phyloP scores from a whole-genome alignment of 2,797 vertebrate genomes.

The Gallinago solitaria region DNA sequence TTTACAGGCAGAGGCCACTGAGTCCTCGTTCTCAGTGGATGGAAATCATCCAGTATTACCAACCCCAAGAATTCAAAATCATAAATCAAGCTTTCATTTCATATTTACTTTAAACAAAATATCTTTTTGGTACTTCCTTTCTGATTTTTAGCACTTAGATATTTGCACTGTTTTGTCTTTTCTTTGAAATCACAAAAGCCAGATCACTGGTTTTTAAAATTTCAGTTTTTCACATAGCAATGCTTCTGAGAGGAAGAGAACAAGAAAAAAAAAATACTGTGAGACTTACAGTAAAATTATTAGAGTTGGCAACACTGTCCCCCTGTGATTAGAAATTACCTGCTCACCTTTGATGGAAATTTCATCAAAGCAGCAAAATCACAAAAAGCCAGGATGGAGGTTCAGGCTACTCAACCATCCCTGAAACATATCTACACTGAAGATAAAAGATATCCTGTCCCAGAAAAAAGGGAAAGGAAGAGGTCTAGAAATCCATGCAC shows the following conservation, averaged over 20 bases:
- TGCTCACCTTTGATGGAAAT: background rate
- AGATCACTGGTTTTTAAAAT: background rate
- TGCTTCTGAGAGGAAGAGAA: background rate
- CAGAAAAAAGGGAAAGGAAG: background rate
- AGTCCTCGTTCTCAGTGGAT: background rate
- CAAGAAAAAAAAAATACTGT: background rate
- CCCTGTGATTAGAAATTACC: background rate
- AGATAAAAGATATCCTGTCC: background rate
- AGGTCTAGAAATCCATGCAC: background rate
- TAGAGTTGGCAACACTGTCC: background rate
- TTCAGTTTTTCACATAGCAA: background rate
- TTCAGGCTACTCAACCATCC: background rate
- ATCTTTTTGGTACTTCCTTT: background rate
- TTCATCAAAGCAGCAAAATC: conserved; percentile 13
- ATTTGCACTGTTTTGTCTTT: background rate
- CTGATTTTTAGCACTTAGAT: background rate
- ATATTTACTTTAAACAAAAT: background rate
- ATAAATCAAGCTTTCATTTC: background rate
- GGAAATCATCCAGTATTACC: background rate
- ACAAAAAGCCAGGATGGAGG: background rate
- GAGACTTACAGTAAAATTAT: background rate
- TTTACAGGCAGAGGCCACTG: background rate
- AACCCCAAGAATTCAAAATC: background rate
- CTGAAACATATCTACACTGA: background rate
- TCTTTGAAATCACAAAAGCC: background rate